phyloP scores from a whole-genome alignment of 2,113 vertebrate species.

The Xyrauchen texanus region DNA sequence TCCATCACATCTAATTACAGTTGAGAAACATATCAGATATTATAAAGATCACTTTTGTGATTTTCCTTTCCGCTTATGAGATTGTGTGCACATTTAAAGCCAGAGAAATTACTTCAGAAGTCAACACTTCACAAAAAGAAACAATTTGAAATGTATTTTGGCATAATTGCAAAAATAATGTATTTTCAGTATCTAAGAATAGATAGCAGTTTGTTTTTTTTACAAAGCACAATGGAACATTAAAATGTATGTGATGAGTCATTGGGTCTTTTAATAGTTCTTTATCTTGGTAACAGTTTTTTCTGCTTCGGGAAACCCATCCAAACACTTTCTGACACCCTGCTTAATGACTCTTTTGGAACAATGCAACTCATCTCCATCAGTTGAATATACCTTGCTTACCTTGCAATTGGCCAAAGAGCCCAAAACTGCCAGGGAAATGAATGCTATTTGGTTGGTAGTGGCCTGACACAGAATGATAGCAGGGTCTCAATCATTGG shows the following conservation, averaged over 20 bases:
- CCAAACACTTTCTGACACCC: conserved; percentile 10
- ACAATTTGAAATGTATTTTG: background rate
- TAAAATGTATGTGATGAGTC: conserved; percentile 22
- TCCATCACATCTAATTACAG: too few species aligned
- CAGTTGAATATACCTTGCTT: background rate
- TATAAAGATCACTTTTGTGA: too few species aligned
- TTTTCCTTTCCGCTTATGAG: too few species aligned
- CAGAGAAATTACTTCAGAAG: background rate
- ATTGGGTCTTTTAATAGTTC: conserved; percentile 36
- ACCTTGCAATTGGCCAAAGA: background rate
- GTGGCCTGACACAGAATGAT: conserved; percentile 8
- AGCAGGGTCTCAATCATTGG: background rate
- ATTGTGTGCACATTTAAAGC: too few species aligned
- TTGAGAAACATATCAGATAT: too few species aligned
- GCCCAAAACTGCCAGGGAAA: background rate
- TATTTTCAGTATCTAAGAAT: background rate
- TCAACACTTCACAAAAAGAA: background rate
- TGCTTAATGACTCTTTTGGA: conserved; percentile 6
- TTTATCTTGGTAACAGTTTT: conserved; percentile 22
- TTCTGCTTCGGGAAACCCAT: conserved; percentile 5
- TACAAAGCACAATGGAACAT: conserved; percentile 17
- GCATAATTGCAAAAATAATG: background rate
- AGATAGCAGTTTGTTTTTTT: conserved; percentile 16
- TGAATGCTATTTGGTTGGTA: conserved; percentile 8
- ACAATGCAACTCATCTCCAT: background rate